Base-by-base conservation (phyloP, 1,140 invertebrate species). In the Scaptomyza montana region DNA sequence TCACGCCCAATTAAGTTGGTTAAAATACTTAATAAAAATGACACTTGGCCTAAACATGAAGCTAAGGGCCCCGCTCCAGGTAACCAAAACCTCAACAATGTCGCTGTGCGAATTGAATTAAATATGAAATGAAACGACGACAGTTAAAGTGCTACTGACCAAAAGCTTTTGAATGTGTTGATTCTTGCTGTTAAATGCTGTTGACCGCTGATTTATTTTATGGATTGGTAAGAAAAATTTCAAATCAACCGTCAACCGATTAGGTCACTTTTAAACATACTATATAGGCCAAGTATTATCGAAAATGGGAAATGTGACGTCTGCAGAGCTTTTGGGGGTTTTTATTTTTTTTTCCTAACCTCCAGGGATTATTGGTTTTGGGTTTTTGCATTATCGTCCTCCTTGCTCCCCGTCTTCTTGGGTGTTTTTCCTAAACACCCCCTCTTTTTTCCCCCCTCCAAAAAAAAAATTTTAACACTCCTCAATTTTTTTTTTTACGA, bases 1-100 rank as follows among this genome's bases (percentile, higher is more conserved):
- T 68, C 71, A 80, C 75, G 69, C 45, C 57, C 79, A 80, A 80
- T 86, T 74, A 77, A 80, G 68, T 62, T 57, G 61, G 57, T 50
- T 51, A 13, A 53, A 60, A 57, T 53, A 59, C 43, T 33, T 59
- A 79, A 81, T 86, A 86, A 75, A 86, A 81, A n/a, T 65, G 74
- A 85, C 67, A 71, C 69, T 64, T 72, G 50, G 63, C 56, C 62
- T 54, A 61, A 43, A 56, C 55, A 60, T 41, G 33, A 21, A 16
- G 21, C 39, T 41, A 55, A 36, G 33, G 57, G 13, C 30, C 50
- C 19, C 5, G 6, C 21, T 30, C 66, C 41, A 43, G 70, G 65
- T 68, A 74, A 68, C 50, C 19, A 36, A 53, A 49, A 68, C 65
- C 64, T 46, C 57, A 67, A 73, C 43, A 61, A 55, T 55, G 47